A percentile compares a stretch with the other conserved stretches of the same genome.
These are phyloP conservation scores for Orthonyx spaldingii DNA, from an alignment of 2,113 vertebrate genomes.

Conservation along the genomic window DNA sequence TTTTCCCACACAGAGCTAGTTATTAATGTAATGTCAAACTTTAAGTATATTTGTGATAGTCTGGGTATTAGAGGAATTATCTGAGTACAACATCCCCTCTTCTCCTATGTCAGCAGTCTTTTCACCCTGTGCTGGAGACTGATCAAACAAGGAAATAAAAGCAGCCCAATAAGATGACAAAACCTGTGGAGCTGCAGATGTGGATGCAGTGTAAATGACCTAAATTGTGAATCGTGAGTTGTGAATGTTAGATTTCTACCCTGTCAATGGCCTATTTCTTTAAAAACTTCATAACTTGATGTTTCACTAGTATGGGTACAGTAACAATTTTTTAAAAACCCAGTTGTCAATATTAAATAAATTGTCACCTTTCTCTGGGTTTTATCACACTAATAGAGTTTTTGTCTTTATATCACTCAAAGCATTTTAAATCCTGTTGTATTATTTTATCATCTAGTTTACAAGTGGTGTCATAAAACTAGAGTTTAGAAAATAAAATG, in stretches of 20 bases:
- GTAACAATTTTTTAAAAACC: not conserved
- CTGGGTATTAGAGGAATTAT: not conserved
- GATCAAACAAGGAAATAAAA: constrained; percentile 52
- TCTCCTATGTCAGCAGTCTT: constrained; percentile 30
- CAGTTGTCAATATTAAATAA: not conserved
- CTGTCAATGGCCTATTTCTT: not conserved
- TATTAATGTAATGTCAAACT: not conserved
- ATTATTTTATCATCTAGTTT: not conserved
- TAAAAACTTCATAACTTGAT: constrained; percentile 19
- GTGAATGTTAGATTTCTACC: not conserved
- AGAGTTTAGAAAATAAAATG: not conserved
- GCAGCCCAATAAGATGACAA: not conserved
- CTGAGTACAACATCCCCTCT: not conserved
- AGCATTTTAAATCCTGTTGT: not conserved
- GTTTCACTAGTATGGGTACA: not conserved
- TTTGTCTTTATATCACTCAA: constrained; percentile 14
- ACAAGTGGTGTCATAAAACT: not conserved
- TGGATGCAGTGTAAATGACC: not conserved
- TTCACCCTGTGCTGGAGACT: constrained; percentile 28
- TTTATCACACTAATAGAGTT: constrained; percentile 13
- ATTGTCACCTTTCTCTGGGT: not conserved
- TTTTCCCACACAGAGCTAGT: not conserved
- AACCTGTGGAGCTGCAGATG: not conserved
- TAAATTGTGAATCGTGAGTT: constrained; percentile 2
- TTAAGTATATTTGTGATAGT: not conserved